These are phyloP conservation scores for Athene cunicularia DNA, from an alignment of 2,113 vertebrate genomes.

Conservation along the genomic window DNA sequence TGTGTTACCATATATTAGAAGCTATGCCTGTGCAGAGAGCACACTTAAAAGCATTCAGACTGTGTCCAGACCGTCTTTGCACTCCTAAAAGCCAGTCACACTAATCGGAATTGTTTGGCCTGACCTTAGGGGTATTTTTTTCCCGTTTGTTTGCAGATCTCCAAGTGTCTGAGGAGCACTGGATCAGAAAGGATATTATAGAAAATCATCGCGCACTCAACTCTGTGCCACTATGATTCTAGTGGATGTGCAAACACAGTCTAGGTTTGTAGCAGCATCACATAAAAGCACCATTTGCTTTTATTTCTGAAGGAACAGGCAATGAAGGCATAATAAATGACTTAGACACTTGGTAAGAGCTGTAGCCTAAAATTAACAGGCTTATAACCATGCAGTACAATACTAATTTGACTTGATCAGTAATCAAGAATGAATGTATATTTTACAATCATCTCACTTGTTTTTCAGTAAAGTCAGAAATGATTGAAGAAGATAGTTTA, in stretches of 20 bases:
- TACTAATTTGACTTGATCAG: neutral
- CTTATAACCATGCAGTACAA: neutral
- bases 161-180: neutral
- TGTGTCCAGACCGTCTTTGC: neutral
- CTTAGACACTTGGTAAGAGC: neutral
- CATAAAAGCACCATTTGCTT: neutral
- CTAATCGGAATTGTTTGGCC: neutral
- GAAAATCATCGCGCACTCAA: neutral
- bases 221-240: neutral
- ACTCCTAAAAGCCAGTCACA: neutral
- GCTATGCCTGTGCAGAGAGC: neutral
- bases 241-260: neutral
- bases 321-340: neutral
- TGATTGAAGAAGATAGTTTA: neutral
- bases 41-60: neutral
- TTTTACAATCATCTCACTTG: neutral
- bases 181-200: neutral
- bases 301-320: neutral
- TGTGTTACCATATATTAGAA: fast-evolving
- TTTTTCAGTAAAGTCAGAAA: neutral
- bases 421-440: neutral
- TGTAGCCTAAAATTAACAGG: neutral
- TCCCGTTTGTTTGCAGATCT: neutral
- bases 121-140: neutral
- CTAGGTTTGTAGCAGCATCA: neutral